These are phyloP conservation scores for Scopus umbretta DNA, from an alignment of 2,113 vertebrate species.

Conservation along the genomic window DNA sequence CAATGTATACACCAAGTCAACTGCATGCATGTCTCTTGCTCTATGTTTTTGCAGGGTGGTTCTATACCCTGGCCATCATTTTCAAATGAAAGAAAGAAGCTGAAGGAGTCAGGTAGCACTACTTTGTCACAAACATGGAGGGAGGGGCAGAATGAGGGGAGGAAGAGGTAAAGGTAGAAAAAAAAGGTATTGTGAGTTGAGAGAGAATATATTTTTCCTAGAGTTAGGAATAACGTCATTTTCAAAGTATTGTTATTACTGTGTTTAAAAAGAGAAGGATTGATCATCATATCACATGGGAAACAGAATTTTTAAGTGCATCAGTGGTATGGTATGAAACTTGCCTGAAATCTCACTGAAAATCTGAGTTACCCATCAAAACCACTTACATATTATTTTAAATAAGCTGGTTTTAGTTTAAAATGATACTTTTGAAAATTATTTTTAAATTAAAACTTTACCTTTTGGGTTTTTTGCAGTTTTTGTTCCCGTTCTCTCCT, in stretches of 20 bases:
- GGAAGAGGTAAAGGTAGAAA: not conserved
- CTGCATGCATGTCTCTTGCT: not conserved
- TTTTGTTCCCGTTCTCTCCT: not conserved
- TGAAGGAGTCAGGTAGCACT: not conserved
- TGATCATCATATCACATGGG: not conserved
- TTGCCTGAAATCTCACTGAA: not conserved
- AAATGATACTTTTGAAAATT: not conserved
- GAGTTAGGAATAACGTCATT: not conserved
- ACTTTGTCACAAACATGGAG: not conserved
- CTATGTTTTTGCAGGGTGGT: not conserved
- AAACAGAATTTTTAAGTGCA: not conserved
- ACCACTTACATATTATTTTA: not conserved
- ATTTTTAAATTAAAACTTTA: not conserved
- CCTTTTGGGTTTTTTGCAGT: not conserved
- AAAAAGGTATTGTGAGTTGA: not conserved
- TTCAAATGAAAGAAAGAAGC: not conserved
- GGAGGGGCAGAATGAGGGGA: not conserved
- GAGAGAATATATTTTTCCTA: not conserved
- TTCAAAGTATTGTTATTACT: not conserved
- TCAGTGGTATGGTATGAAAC: not conserved
- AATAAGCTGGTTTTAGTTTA: not conserved
- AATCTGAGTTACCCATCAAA: not conserved
- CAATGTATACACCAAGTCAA: not conserved
- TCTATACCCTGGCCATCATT: not conserved
- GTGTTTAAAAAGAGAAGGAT: not conserved